phyloP scores from a whole-genome alignment of 1,140 invertebrate species.

The Geopemphigus sp. region DNA sequence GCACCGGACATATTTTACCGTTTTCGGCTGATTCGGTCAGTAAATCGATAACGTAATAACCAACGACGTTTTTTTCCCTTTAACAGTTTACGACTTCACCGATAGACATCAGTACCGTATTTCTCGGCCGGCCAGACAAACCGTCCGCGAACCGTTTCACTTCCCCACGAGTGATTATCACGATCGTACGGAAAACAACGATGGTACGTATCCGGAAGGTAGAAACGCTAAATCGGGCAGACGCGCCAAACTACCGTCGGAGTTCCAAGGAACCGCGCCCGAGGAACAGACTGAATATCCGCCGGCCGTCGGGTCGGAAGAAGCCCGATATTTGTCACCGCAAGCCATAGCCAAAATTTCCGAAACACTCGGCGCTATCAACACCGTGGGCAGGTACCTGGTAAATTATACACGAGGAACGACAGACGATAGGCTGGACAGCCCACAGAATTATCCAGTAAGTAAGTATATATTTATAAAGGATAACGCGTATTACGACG shows the following conservation, averaged over 20 bases:
- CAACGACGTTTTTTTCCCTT: background rate
- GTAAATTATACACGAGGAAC: conserved; percentile 70
- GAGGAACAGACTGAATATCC: conserved; percentile 31
- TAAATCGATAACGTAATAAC: too few species aligned
- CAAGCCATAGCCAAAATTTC: conserved; percentile 58
- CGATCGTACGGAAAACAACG: background rate
- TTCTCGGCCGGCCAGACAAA: conserved; percentile 18
- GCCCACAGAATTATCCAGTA: conserved; percentile 41
- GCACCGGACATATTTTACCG: background rate
- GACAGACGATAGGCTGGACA: conserved; percentile 50
- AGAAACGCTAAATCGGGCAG: conserved; percentile 25
- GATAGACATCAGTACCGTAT: background rate
- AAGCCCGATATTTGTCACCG: conserved; percentile 52
- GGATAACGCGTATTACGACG: background rate
- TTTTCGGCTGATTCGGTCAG: background rate
- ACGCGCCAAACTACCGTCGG: conserved; percentile 38
- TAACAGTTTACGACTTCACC: conserved; percentile 32
- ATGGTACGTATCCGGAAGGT: conserved; percentile 11
- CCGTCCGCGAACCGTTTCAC: background rate
- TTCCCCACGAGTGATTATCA: background rate
- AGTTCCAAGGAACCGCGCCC: conserved; percentile 32
- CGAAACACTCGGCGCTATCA: conserved; percentile 69
- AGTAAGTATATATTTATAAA: conserved; percentile 44
- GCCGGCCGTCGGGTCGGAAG: conserved; percentile 37
- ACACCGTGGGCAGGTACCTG: conserved; percentile 77